phyloP scores from a whole-genome alignment of 2,888 invertebrate genomes.

The Phrixothrix hirtus region DNA sequence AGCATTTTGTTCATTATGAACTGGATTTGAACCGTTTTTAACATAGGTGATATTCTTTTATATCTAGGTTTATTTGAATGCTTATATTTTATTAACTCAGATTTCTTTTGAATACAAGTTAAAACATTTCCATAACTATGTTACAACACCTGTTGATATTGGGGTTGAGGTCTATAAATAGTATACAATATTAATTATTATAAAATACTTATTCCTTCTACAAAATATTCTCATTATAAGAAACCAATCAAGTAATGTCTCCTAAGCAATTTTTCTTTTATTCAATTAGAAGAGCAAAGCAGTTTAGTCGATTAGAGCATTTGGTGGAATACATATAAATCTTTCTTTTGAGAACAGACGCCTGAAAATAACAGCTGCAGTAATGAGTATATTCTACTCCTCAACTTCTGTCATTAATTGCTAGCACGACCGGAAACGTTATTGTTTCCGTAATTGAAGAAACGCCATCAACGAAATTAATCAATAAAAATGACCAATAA shows the following conservation, averaged over 20 bases:
- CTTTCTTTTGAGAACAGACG: conserved; percentile 20
- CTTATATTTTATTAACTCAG: too few relatives aligned
- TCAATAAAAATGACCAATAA: conserved; percentile 14
- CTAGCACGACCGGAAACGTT: conserved; percentile 18
- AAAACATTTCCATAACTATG: too few relatives aligned
- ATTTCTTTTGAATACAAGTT: too few relatives aligned
- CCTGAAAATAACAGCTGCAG: conserved; percentile 23
- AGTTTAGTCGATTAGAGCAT: conserved; percentile 17
- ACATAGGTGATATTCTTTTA: too few relatives aligned
- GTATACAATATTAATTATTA: too few relatives aligned
- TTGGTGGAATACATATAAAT: conserved; percentile 19
- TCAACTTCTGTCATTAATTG: conserved; percentile 23
- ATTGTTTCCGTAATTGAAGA: conserved; percentile 17
- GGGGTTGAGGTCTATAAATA: too few relatives aligned
- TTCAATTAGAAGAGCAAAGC: conserved; percentile 13
- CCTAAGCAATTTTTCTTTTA: conserved; percentile 14
- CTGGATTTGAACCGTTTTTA: too few relatives aligned
- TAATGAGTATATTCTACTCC: conserved; percentile 15
- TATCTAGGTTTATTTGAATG: too few relatives aligned
- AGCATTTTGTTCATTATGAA: conserved; percentile 21
- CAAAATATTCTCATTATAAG: too few relatives aligned
- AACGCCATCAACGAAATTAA: conserved; percentile 3
- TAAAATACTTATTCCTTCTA: too few relatives aligned
- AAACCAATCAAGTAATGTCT: conserved; percentile 9
- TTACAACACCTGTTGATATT: too few relatives aligned